Conservation (phyloP, 1,140 invertebrate species). For the Dufourea novaeangliae region DNA sequence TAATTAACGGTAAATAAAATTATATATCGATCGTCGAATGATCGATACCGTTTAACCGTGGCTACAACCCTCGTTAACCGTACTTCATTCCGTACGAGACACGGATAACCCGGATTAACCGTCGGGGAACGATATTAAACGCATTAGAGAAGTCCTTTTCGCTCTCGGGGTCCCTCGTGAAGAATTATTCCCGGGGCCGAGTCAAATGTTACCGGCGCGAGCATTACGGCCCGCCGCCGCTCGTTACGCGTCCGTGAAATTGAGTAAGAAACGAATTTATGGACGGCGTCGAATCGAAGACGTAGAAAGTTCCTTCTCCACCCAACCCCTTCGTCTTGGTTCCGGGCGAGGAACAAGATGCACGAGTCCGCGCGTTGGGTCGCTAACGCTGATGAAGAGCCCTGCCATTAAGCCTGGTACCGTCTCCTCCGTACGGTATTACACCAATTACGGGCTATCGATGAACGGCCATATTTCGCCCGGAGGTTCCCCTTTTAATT, state of each 20-base stretch:
- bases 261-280: slow-evolving; percentile 45
- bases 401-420: slow-evolving; percentile 5
- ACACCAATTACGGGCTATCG: slow-evolving; percentile 33
- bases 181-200: slow-evolving; percentile 23
- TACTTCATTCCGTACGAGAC: not conserved
- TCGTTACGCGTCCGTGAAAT: slow-evolving; percentile 46
- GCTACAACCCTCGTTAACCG: slow-evolving; percentile 15
- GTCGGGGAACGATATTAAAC: slow-evolving; percentile 19
- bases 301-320: slow-evolving; percentile 24
- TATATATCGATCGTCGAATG: too few species aligned
- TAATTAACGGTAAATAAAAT: not conserved
- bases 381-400: slow-evolving; percentile 15
- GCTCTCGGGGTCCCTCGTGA: slow-evolving; percentile 14
- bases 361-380: not conserved
- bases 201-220: slow-evolving; percentile 36
- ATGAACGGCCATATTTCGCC: slow-evolving; percentile 7
- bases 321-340: too few species aligned
- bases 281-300: slow-evolving; percentile 41
- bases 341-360: not conserved
- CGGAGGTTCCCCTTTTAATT: slow-evolving; percentile 16
- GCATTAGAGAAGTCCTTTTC: slow-evolving; percentile 41
- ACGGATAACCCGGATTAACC: slow-evolving; percentile 4
- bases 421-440: slow-evolving; percentile 2
- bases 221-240: slow-evolving; percentile 29
- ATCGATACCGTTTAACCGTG: too few species aligned